These are phyloP conservation scores for Potamarius usumacintae DNA, from an alignment of 2,113 vertebrate species.

Conservation along the genomic window DNA sequence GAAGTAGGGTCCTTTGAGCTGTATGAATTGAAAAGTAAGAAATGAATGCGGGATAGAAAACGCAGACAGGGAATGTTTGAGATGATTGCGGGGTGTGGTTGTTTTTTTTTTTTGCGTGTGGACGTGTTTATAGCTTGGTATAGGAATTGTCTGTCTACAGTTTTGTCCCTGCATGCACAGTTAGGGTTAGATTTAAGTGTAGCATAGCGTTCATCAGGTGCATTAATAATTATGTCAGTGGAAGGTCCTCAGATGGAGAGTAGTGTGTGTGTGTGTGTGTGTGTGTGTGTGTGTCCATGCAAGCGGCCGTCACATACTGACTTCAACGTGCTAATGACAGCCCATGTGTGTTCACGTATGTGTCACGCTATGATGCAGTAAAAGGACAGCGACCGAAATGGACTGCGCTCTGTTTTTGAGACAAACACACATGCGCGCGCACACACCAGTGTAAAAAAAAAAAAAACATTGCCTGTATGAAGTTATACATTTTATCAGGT, in stretches of 20 bases:
- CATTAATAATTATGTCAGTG: neutral
- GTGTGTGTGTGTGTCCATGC: neutral
- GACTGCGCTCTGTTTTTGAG: conserved; percentile 54
- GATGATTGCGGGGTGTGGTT: too few species aligned
- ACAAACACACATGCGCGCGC: neutral
- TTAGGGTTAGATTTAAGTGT: neutral
- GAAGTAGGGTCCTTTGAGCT: neutral
- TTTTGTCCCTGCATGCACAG: neutral
- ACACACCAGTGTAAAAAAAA: neutral
- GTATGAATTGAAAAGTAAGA: neutral
- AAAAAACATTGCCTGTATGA: too few species aligned
- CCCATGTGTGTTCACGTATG: conserved; percentile 68
- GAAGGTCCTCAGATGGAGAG: neutral
- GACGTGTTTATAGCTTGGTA: neutral
- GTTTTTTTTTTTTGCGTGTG: neutral
- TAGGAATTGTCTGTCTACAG: neutral
- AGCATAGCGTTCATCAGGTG: neutral
- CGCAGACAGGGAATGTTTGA: neutral
- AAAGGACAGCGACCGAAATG: conserved; percentile 68
- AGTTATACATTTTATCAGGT: neutral
- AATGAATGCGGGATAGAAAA: neutral
- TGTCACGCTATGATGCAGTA: conserved; percentile 72
- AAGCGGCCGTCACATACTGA: conserved; percentile 13
- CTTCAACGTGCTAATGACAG: conserved; percentile 74
- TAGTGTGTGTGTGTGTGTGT: neutral